Conservation (phyloP, 2,113 vertebrate genomes). For the Emberiza fucata region DNA sequence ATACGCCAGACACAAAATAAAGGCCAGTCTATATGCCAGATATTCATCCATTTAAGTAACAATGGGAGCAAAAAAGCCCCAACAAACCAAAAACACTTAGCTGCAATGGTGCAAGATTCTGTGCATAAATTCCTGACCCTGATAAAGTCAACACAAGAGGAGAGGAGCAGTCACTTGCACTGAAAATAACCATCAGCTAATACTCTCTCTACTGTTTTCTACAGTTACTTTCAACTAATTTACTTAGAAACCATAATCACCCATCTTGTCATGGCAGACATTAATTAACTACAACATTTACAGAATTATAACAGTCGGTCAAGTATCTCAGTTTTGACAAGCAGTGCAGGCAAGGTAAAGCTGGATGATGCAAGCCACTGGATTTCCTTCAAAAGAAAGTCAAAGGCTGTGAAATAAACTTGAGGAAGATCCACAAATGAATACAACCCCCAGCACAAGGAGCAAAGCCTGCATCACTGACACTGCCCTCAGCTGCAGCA, state of each 20-base stretch:
- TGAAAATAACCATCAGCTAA: background rate
- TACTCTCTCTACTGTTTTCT: background rate
- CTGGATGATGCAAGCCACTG: background rate
- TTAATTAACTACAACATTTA: background rate
- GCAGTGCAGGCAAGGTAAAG: background rate
- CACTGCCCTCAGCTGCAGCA: background rate
- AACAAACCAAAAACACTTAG: background rate
- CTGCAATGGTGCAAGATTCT: background rate
- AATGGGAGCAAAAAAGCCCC: accelerated
- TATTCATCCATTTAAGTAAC: background rate
- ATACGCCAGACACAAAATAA: background rate
- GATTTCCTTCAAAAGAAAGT: background rate
- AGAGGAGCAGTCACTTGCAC: background rate
- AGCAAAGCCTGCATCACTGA: background rate
- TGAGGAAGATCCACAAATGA: background rate
- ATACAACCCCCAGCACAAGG: background rate
- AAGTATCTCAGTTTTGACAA: background rate
- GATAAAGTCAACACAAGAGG: background rate
- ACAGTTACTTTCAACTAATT: background rate
- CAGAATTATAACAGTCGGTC: background rate
- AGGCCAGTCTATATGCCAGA: background rate
- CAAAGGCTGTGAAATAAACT: background rate
- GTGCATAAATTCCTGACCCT: background rate
- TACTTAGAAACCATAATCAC: background rate
- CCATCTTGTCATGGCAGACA: background rate